Conservation (phyloP, 2,888 invertebrate species). For the Acanthosepion esculentum region DNA sequence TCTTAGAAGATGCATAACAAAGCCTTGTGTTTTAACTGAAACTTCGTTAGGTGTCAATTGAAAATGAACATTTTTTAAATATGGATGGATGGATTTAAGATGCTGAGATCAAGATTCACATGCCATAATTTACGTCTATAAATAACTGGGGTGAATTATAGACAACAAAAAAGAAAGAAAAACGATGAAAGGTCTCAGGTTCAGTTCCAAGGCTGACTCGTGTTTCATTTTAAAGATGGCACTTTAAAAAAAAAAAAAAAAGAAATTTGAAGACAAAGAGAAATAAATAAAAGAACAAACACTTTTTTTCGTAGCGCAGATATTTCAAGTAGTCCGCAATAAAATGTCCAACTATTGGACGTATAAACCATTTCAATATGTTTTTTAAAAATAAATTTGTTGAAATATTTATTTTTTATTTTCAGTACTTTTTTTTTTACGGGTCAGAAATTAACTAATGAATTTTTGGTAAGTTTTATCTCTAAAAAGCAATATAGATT, state of each 20-base stretch:
- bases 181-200: neutral
- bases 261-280: too few relatives aligned
- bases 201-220: neutral
- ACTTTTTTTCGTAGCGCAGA: neutral
- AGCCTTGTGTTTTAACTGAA: neutral
- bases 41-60: neutral
- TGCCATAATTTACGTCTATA: neutral
- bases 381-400: neutral
- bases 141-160: neutral
- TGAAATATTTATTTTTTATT: neutral
- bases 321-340: neutral
- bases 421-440: neutral
- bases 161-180: neutral
- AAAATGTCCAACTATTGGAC: constrained; percentile 11
- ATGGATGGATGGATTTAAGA: constrained; percentile 6
- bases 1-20: neutral
- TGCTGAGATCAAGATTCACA: neutral
- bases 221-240: neutral
- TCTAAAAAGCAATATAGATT: neutral
- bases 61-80: neutral
- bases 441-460: neutral
- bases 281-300: too few relatives aligned
- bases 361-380: neutral
- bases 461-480: neutral
- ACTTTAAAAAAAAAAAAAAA: neutral